Conservation (phyloP, 2,113 vertebrate species). For the Mormyrus lacerda region DNA sequence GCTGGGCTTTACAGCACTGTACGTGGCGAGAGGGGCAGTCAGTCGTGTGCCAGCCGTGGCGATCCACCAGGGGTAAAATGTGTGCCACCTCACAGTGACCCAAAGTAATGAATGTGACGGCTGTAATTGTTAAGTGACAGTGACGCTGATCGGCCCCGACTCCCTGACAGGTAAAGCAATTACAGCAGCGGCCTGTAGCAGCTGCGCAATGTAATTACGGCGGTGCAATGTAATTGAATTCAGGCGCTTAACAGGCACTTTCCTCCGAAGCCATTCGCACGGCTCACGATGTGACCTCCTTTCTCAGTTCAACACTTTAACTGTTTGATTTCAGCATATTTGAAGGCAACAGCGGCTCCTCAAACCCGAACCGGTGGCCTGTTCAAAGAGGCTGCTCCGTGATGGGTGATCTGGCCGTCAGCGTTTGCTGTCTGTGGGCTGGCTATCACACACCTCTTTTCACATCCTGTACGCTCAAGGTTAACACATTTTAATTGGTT, state of each 20-base stretch:
- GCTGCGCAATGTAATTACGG: not conserved
- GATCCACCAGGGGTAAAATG: not conserved
- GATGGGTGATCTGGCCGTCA: not conserved
- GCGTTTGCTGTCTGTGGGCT: not conserved
- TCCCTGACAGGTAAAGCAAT: not conserved
- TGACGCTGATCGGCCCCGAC: not conserved
- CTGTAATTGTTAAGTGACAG: not conserved
- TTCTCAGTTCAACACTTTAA: not conserved
- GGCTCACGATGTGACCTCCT: not conserved
- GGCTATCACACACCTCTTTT: not conserved
- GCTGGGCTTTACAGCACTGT: not conserved
- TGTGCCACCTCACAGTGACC: not conserved
- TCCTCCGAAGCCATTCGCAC: not conserved
- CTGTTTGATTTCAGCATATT: not conserved
- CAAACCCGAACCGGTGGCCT: not conserved
- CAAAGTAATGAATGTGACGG: slow-evolving; percentile 4
- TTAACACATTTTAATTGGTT: not conserved
- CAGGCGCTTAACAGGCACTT: not conserved
- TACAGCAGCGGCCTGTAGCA: not conserved
- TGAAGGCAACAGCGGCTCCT: not conserved
- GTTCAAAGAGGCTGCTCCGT: not conserved
- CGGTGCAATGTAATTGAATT: not conserved
- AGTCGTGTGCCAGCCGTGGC: not conserved
- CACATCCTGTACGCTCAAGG: not conserved
- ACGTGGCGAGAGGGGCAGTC: not conserved